Base-by-base conservation (phyloP, 2,888 invertebrate species). In the Stratiomys singularior region DNA sequence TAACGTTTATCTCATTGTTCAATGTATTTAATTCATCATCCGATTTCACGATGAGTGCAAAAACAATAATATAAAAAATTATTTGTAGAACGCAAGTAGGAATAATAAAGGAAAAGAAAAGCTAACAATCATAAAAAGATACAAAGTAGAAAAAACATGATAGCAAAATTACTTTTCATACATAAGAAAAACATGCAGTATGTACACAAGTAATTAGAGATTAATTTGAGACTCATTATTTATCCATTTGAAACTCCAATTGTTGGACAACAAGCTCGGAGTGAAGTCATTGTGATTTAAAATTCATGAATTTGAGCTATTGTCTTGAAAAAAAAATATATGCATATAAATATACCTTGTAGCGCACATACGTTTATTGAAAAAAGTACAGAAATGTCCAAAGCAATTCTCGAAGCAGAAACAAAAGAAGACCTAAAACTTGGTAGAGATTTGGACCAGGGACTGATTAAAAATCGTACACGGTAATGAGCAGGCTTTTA, bases 171-270 rank as follows among this genome's bases (percentile, higher is more conserved):
- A 11, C 60, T 7, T 7, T 25, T 60, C 46, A 67, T 44, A 21
- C 44, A 44, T 7, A 67, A 44, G 25, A 21, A 71, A 3, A 21
- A 74, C 15, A 30, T 21, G 56, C 27, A 60, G 58, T 37, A 60
- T 74, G 74, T 74, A 52, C 74, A 60, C 60, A 74, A 30, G 74
- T 74, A 74, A 74, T 74, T 74, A 74, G 18, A 30, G 27, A 58
- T 37, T 74, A 60, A 74, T 74, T 74, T 30, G 74, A 28, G 60
- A 37, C 74, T 74, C 74, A 74, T 74, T 74, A 74, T 74, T 60
- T 60, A 15, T 60, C 60, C 60, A 74, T 74, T 74, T 74, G 74
- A 74, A 56, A 72, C 52, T 72, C 71, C 27, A 72, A 56, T 72
- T 56, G 4, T 37, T 4, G 30, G 7, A 52, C 18, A 37, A 37